Conservation (phyloP, 2,113 vertebrate species). For the Melierax canorus region DNA sequence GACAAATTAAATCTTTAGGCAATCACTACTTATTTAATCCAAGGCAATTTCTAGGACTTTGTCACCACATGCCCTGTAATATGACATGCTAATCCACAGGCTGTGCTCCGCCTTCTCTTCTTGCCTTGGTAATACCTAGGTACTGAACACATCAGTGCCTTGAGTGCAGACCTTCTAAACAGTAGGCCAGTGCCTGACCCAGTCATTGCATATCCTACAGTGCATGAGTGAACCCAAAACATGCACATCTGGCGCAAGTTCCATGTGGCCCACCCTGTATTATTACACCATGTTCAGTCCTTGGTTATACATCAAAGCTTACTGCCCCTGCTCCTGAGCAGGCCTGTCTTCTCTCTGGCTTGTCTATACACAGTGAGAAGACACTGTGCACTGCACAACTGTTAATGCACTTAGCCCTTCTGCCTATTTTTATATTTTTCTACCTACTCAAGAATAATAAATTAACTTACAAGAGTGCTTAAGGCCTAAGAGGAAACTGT, state of each 20-base stretch:
- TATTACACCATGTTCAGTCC: accelerated
- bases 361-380: neutral
- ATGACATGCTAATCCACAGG: neutral
- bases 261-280: neutral
- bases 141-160: neutral
- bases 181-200: neutral
- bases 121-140: neutral
- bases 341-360: neutral
- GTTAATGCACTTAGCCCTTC: neutral
- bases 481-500: neutral
- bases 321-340: neutral
- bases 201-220: neutral
- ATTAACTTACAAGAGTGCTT: neutral
- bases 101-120: neutral
- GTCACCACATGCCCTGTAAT: neutral
- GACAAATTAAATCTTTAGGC: neutral
- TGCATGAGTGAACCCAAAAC: neutral
- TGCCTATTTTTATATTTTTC: neutral
- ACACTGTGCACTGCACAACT: neutral
- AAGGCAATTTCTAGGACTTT: neutral
- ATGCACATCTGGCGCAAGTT: neutral
- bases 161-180: neutral
- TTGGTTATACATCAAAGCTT: neutral
- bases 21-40: neutral
- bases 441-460: neutral